These are phyloP conservation scores for Sarcophilus harrisii DNA, from an alignment of 2,797 vertebrate species.

Conservation along the genomic window DNA sequence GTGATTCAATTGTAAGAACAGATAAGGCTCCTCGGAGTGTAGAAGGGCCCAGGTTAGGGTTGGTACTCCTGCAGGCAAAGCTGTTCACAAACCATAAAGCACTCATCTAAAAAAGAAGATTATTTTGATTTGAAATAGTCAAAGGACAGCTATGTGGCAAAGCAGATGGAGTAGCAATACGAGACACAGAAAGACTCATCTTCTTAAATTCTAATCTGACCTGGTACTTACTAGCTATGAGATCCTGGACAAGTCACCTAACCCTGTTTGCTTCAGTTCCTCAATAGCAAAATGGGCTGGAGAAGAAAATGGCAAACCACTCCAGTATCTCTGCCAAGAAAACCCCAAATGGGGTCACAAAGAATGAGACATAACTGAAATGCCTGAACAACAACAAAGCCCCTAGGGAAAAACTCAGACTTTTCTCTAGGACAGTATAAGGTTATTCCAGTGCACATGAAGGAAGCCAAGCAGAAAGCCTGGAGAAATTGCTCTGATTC, in stretches of 20 bases:
- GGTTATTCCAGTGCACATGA: not conserved
- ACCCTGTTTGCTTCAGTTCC: not conserved
- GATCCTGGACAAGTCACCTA: not conserved
- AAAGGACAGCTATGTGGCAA: not conserved
- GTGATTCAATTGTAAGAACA: not conserved
- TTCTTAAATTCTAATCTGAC: not conserved
- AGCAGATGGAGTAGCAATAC: not conserved
- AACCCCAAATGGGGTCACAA: not conserved
- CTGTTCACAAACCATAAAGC: not conserved
- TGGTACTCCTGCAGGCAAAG: not conserved
- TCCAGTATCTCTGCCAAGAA: not conserved
- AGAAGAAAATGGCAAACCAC: not conserved
- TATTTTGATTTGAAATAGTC: not conserved
- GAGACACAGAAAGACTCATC: not conserved
- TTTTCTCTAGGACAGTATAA: not conserved
- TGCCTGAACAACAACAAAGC: not conserved
- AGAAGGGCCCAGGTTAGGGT: not conserved
- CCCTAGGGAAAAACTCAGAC: not conserved
- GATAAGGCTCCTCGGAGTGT: not conserved
- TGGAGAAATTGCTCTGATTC: not conserved
- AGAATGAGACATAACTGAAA: not conserved
- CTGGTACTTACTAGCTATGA: not conserved
- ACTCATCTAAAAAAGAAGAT: not conserved
- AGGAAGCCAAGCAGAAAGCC: not conserved
- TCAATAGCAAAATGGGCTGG: not conserved